Conservation (phyloP, 2,797 vertebrate species). For the Hydrocynus forskahlii region DNA sequence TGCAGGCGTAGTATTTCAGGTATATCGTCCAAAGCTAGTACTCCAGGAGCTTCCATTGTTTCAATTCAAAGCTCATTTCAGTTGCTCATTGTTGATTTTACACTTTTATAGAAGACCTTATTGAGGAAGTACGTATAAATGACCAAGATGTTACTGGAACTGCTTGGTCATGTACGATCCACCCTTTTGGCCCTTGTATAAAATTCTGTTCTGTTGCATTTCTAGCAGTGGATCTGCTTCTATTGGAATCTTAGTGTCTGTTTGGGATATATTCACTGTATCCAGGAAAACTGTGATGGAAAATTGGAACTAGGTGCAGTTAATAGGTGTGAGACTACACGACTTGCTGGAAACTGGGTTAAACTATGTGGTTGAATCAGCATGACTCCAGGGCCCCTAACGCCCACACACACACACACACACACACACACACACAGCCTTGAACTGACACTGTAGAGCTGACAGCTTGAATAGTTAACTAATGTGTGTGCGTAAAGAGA, state of each 20-base stretch:
- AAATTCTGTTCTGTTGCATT: neutral
- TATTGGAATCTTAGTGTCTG: neutral
- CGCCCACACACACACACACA: neutral
- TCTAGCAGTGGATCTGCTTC: neutral
- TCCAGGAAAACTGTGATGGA: constrained; percentile 36
- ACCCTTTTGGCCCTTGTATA: neutral
- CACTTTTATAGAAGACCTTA: neutral
- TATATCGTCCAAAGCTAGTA: neutral
- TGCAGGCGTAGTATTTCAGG: neutral
- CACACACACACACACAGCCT: neutral
- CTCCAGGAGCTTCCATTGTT: neutral
- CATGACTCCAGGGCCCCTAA: constrained; percentile 26
- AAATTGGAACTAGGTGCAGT: constrained; percentile 21
- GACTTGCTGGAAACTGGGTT: constrained; percentile 49
- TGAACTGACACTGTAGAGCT: neutral
- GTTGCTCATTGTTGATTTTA: neutral
- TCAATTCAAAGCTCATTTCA: neutral
- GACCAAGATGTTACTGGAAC: neutral
- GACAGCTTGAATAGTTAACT: too few relatives aligned
- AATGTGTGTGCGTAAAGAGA: constrained; percentile 12
- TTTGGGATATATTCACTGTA: constrained; percentile 30
- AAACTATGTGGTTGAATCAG: constrained; percentile 25
- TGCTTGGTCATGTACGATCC: neutral
- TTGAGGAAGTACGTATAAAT: neutral
- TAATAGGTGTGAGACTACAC: constrained; percentile 32